These are phyloP conservation scores for Helogale parvula DNA, from an alignment of 2,113 vertebrate genomes.

Conservation along the genomic window DNA sequence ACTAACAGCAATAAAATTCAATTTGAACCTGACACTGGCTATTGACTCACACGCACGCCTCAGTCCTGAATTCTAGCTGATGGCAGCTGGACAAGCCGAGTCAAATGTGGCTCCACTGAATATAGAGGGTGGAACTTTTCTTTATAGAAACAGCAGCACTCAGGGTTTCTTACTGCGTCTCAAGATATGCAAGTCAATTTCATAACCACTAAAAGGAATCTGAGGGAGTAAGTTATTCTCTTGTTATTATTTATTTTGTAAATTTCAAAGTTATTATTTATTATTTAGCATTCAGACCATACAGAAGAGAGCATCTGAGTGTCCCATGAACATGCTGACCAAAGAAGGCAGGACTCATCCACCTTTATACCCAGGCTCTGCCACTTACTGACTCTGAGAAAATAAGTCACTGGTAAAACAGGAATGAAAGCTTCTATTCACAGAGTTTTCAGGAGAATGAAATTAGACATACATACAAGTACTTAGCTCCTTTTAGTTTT, in stretches of 20 bases:
- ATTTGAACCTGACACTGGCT: not conserved
- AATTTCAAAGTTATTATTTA: no score
- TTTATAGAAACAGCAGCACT: not conserved
- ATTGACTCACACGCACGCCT: constrained; percentile 26
- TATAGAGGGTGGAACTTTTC: not conserved
- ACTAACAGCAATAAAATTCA: not conserved
- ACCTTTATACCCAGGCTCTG: not conserved
- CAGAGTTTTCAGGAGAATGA: not conserved
- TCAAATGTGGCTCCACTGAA: not conserved
- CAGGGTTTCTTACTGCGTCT: not conserved
- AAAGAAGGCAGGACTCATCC: no score
- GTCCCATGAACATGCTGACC: not conserved
- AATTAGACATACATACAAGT: not conserved
- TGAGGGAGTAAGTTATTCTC: not conserved
- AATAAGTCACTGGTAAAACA: not conserved
- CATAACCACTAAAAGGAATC: not conserved
- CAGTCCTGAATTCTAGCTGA: not conserved
- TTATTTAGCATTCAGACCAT: not conserved
- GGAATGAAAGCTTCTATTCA: not conserved
- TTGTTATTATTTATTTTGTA: no score
- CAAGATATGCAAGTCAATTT: not conserved
- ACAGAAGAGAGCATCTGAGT: not conserved
- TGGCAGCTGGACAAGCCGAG: not conserved
- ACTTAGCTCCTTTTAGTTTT: not conserved
- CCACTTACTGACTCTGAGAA: not conserved